Evolutionary conservation across 1,140 invertebrate genomes (phyloP).

Genomic region (Drosophila tropicalis): DNA sequence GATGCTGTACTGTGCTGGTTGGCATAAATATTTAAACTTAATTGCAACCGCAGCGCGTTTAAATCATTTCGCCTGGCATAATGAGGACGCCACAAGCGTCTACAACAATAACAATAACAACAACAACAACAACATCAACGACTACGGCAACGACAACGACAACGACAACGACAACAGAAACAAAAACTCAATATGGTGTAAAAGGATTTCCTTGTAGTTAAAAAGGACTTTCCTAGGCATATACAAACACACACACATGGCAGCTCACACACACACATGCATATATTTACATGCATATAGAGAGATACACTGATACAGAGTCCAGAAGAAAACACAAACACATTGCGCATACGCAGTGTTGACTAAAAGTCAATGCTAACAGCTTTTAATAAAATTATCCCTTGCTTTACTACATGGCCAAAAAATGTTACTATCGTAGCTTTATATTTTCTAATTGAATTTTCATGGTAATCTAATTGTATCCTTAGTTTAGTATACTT

Average conservation of each 20-base stretch:
- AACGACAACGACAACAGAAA: conserved; percentile 42
- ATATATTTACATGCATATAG: conserved; percentile 18
- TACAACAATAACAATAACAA: conserved; percentile 23
- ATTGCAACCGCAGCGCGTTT: conserved; percentile 47
- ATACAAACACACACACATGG: conserved; percentile 50
- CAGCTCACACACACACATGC: conserved; percentile 19
- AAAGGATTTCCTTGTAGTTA: conserved; percentile 72
- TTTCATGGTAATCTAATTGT: conserved; percentile 8
- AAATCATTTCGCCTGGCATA: conserved; percentile 46
- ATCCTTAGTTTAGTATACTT: not conserved
- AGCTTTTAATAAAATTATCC: conserved; percentile 48
- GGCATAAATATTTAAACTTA: conserved; percentile 62
- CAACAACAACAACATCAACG: conserved; percentile 5
- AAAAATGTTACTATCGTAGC: conserved; percentile 17
- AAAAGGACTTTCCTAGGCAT: conserved; percentile 55
- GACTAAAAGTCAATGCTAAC: not conserved
- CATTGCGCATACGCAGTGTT: conserved; percentile 56
- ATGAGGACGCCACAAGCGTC: conserved; percentile 28
- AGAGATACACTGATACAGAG: conserved; percentile 10
- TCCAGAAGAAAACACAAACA: conserved; percentile 32
- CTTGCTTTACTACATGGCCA: conserved; percentile 20
- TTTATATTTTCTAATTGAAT: conserved; percentile 39
- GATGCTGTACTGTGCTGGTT: not conserved
- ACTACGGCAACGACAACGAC: conserved; percentile 36
- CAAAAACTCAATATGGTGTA: conserved; percentile 65